Evolutionary conservation across 2,888 invertebrate species (phyloP).

Genomic region (Drosophila paramelanica): DNA sequence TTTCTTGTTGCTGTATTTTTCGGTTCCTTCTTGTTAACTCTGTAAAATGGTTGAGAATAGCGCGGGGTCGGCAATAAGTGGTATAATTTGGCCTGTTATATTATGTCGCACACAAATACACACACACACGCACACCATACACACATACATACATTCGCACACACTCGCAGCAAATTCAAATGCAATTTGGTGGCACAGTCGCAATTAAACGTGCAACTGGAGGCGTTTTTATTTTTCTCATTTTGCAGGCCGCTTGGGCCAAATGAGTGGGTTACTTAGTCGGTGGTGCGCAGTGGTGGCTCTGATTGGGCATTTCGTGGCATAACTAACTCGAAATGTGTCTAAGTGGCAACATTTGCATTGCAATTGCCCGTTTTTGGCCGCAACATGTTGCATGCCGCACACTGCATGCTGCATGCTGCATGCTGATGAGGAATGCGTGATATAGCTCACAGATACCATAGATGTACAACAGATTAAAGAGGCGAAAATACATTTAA

Average conservation of each 20-base stretch:
- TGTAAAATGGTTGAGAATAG: not conserved
- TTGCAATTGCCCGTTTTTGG: conserved; percentile 66
- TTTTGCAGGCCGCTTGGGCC: conserved; percentile 24
- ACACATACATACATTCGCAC: conserved; percentile 21
- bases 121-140: conserved; percentile 12
- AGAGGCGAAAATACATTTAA: not conserved
- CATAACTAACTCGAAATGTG: conserved; percentile 80
- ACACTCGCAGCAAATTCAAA: conserved; percentile 31
- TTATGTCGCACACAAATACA: conserved; percentile 68
- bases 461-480: conserved; percentile 34
- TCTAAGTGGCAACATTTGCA: conserved; percentile 75
- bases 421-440: conserved; percentile 67
- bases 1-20: conserved; percentile 42
- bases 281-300: conserved; percentile 30
- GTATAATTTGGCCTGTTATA: conserved; percentile 76
- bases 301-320: conserved; percentile 77
- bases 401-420: conserved; percentile 41
- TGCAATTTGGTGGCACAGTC: conserved; percentile 56
- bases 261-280: conserved; percentile 43
- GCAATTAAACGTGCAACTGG: conserved; percentile 71
- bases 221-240: conserved; percentile 46
- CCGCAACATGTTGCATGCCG: conserved; percentile 48
- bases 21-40: conserved; percentile 57
- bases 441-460: conserved; percentile 55
- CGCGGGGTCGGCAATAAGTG: conserved; percentile 62